These are phyloP conservation scores for Seriola dumerili DNA, from an alignment of 2,113 vertebrate species.

Conservation along the genomic window DNA sequence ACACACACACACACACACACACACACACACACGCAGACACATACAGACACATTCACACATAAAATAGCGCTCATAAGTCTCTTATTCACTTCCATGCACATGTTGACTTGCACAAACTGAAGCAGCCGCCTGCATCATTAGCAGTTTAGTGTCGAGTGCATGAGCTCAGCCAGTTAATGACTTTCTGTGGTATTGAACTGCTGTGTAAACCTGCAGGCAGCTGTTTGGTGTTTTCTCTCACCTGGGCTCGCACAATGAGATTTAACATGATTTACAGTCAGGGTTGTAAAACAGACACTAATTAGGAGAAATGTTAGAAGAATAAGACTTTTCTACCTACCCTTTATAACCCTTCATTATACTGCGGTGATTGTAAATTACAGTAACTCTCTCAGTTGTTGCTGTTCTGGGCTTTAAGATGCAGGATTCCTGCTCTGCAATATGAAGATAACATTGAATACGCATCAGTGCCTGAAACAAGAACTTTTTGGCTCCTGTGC, in stretches of 20 bases:
- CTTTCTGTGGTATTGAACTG: constrained; percentile 41
- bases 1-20: constrained; percentile 53
- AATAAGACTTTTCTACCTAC: not conserved
- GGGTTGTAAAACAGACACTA: not conserved
- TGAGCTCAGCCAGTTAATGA: constrained; percentile 55
- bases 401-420: not conserved
- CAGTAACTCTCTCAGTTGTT: not conserved
- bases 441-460: not conserved
- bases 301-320: not conserved
- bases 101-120: constrained; percentile 46
- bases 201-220: constrained; percentile 41
- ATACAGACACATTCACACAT: constrained; percentile 60
- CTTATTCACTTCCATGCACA: constrained; percentile 60
- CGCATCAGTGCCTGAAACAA: not conserved
- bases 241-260: constrained; percentile 11
- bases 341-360: not conserved
- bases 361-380: constrained; percentile 3
- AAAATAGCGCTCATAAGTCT: constrained; percentile 53
- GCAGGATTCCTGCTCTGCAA: not conserved
- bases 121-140: constrained; percentile 63
- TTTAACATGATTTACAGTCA: constrained; percentile 26
- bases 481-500: not conserved
- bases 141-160: constrained; percentile 49
- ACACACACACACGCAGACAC: constrained; percentile 54
- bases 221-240: constrained; percentile 34